These are phyloP conservation scores for Hemibagrus wyckioides DNA, from an alignment of 2,113 vertebrate species.

Conservation along the genomic window DNA sequence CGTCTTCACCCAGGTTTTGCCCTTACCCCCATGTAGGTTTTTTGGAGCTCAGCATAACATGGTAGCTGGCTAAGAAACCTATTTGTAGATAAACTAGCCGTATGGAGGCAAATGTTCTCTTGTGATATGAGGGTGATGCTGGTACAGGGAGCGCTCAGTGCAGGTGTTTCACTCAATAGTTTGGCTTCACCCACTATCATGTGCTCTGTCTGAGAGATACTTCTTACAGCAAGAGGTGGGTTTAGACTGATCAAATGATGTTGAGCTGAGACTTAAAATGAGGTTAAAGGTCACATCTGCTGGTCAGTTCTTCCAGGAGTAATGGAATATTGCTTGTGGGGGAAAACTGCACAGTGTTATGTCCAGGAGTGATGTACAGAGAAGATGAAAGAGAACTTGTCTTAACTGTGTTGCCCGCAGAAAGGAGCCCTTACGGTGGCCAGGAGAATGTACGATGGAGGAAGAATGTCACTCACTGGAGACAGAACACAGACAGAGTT, in stretches of 20 bases:
- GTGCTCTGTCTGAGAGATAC: neutral
- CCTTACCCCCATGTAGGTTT: neutral
- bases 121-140: neutral
- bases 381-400: neutral
- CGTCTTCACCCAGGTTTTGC: neutral
- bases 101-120: neutral
- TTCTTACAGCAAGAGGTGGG: neutral
- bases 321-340: neutral
- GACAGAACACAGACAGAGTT: slow-evolving; percentile 82
- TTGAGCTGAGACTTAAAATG: neutral
- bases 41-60: neutral
- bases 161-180: neutral
- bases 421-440: slow-evolving; percentile 83
- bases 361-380: neutral
- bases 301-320: neutral
- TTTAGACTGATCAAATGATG: neutral
- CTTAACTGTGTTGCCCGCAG: slow-evolving; percentile 61
- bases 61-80: neutral
- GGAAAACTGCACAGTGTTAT: neutral
- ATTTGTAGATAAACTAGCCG: neutral
- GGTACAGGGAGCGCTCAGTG: neutral
- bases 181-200: neutral
- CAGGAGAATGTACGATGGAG: slow-evolving; percentile 91
- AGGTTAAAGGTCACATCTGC: neutral
- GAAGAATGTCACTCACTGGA: slow-evolving; percentile 90